A percentile compares a stretch with the other conserved stretches of the same genome.
These are phyloP conservation scores for Phenganax subtilis DNA, from an alignment of 92 coral and sea anemone genomes.

Conservation along the genomic window DNA sequence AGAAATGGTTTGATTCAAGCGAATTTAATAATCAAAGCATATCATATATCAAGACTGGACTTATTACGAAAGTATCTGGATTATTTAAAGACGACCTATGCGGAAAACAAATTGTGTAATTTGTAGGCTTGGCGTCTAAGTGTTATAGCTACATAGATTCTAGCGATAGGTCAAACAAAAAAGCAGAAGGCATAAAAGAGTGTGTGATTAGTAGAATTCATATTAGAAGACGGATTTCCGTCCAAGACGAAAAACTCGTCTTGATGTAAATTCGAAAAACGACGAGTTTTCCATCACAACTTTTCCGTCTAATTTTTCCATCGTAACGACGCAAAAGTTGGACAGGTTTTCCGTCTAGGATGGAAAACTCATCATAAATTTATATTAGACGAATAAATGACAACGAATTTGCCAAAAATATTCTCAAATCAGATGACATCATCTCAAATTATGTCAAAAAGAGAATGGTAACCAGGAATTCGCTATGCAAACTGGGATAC, in stretches of 20 bases:
- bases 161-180: no score
- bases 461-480: background rate
- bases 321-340: background rate
- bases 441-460: background rate
- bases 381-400: conserved; percentile 11
- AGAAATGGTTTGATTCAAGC: no score
- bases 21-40: no score
- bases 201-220: no score
- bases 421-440: background rate
- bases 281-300: conserved; percentile 11
- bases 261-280: conserved; percentile 10
- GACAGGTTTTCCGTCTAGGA: conserved; percentile 11
- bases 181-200: no score
- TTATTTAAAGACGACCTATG: no score
- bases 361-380: conserved; percentile 28
- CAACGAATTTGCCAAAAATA: no score
- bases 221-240: background rate
- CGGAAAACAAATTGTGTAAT: no score
- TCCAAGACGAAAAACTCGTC: conserved; percentile 8
- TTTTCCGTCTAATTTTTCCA: conserved; percentile 1
- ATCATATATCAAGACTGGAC: no score
- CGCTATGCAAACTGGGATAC: background rate
- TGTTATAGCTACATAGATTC: no score
- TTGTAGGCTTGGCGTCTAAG: no score
- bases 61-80: no score